These are phyloP conservation scores for Scaeva pyrastri DNA, from an alignment of 2,888 invertebrate genomes.

Conservation along the genomic window DNA sequence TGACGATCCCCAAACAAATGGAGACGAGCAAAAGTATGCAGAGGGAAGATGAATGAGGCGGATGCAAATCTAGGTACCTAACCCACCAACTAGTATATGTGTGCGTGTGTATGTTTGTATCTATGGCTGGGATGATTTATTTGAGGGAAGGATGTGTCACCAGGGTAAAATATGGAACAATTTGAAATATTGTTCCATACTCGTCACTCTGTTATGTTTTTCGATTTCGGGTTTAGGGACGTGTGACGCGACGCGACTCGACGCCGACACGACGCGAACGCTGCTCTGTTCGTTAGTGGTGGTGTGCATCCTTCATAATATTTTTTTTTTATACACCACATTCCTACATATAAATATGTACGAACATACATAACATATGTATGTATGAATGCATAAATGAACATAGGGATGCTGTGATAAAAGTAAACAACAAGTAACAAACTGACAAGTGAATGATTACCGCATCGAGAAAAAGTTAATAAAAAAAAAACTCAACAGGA, in stretches of 20 bases:
- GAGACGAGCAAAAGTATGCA: conserved; percentile 8
- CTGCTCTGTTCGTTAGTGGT: too few species aligned
- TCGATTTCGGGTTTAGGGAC: conserved; percentile 24
- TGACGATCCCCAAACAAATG: conserved; percentile 22
- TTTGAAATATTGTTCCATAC: conserved; percentile 51
- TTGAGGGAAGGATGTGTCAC: conserved; percentile 52
- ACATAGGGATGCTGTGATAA: conserved; percentile 11
- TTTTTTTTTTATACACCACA: neutral
- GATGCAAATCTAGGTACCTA: conserved; percentile 50
- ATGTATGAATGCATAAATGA: conserved; percentile 14
- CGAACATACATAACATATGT: too few species aligned
- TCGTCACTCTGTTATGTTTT: conserved; percentile 29
- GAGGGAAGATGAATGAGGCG: conserved; percentile 1
- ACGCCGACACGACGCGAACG: too few species aligned
- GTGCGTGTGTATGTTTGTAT: neutral
- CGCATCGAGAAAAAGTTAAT: conserved; percentile 17
- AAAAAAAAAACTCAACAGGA: neutral
- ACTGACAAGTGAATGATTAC: conserved; percentile 56
- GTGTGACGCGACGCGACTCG: too few species aligned
- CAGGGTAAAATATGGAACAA: conserved; percentile 51
- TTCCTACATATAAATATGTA: neutral
- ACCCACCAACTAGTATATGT: too few species aligned
- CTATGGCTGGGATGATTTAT: conserved; percentile 49
- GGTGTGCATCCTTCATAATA: neutral
- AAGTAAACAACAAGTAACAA: conserved; percentile 47